These are phyloP conservation scores for Pachliopta kotzebuea DNA, from an alignment of 2,888 invertebrate genomes.

Conservation along the genomic window DNA sequence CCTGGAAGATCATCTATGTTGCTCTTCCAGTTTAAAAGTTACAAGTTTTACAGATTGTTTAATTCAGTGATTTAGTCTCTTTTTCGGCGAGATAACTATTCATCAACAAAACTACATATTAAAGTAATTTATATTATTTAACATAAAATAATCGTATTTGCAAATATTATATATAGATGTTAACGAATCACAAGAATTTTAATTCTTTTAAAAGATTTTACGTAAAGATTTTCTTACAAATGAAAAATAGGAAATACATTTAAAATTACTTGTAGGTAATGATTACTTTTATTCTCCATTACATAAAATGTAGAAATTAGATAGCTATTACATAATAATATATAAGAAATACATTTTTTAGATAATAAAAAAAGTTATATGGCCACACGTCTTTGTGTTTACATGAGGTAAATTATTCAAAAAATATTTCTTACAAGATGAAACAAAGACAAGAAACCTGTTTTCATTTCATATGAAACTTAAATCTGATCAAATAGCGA, in stretches of 20 bases:
- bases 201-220: neutral
- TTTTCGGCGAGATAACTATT: too few species aligned
- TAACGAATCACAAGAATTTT: too few species aligned
- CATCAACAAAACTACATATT: too few species aligned
- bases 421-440: constrained; percentile 1
- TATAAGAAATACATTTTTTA: neutral
- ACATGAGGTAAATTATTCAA: constrained; percentile 3
- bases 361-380: neutral
- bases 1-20: too few species aligned
- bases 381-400: neutral
- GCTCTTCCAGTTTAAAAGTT: too few species aligned
- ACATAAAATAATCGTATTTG: neutral
- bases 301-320: neutral
- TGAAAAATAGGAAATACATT: neutral
- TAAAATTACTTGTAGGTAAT: too few species aligned
- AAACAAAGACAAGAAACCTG: constrained; percentile 17
- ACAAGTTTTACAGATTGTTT: too few species aligned
- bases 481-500: neutral
- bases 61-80: too few species aligned
- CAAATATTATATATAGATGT: too few species aligned
- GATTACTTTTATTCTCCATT: too few species aligned
- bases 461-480: constrained; percentile 15
- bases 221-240: neutral
- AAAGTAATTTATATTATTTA: neutral
- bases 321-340: neutral